phyloP scores from a whole-genome alignment of 2,113 vertebrate genomes.

The Elaphurus davidianus region DNA sequence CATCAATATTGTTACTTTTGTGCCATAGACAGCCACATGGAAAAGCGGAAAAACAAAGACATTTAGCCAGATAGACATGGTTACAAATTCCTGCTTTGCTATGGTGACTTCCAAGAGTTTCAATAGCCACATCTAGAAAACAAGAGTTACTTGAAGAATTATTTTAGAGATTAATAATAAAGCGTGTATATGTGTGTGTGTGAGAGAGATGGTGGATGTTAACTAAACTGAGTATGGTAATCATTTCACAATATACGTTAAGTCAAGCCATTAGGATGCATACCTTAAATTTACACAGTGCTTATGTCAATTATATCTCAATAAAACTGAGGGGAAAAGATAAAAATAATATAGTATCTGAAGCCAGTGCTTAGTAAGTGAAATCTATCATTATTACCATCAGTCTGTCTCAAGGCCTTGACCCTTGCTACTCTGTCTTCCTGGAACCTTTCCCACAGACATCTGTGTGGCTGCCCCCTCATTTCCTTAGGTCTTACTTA shows the following conservation, averaged over 20 bases:
- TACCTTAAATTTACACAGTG: neutral
- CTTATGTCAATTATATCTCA: neutral
- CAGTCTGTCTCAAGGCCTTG: neutral
- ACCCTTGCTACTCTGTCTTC: neutral
- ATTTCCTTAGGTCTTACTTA: neutral
- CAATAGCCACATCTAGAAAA: neutral
- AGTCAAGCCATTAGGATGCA: neutral
- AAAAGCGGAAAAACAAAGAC: neutral
- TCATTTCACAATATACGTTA: neutral
- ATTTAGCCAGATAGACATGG: neutral
- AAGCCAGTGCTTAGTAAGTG: neutral
- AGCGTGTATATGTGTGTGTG: neutral
- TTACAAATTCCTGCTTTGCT: neutral
- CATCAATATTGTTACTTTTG: neutral
- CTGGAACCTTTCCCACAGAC: neutral
- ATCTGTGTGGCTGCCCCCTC: neutral
- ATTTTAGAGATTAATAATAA: neutral
- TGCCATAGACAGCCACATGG: neutral
- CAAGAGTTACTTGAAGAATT: neutral
- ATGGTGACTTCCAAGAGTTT: neutral
- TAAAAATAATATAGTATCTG: neutral
- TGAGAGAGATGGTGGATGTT: neutral
- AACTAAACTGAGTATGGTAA: neutral
- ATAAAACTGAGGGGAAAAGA: neutral
- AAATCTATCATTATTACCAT: neutral